Base-by-base conservation (phyloP, 2,888 invertebrate species). In the Volucella inanis region DNA sequence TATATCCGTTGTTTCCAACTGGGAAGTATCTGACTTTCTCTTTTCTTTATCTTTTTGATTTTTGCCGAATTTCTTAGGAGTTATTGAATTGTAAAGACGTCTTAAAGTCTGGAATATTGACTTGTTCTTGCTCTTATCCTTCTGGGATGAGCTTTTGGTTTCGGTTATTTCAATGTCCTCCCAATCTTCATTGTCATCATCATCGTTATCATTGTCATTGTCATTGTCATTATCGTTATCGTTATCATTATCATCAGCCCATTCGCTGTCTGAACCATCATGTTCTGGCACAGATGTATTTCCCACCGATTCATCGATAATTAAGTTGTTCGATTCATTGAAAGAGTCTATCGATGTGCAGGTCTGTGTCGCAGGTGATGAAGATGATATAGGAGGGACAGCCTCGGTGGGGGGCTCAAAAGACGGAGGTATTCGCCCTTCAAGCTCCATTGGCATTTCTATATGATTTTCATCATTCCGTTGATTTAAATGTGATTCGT, bases 101-200 rank as follows among this genome's bases (percentile, higher is more conserved):
- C 87, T 89, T 1, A 89, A 76, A 6, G 88, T 88, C 14, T 88
- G 87, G 68, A 87, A 88, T n/a, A 88, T 87, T 0, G 83, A 87
- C 81, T 87, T 88, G 67, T 81, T 87, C 41, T 85, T 87, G 57
- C 47, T 87, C 43, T 87, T 85, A n/a, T 88, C 88, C 39, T 87
- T 87, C 1, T 54, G 71, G 0, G 38, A 50, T 15, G 50, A 50
- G 15, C 47, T 49, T 18, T 84, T 87, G 8, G 68, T 80, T 55
- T 89, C 88, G 1, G 87, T 88, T n/a, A 89, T 88, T 83, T 90
- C 90, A 76, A 90, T 89, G 87, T 90, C 90, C 83, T 89, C 90
- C 90, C 90, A 90, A 61, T 89, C 88, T 14, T 89, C 89, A 68
- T 90, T 89, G 52, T 90, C 89, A 31, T 89, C 89, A 41, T 79